phyloP scores from a whole-genome alignment of 2,113 vertebrate genomes.

The Dromaius novaehollandiae region DNA sequence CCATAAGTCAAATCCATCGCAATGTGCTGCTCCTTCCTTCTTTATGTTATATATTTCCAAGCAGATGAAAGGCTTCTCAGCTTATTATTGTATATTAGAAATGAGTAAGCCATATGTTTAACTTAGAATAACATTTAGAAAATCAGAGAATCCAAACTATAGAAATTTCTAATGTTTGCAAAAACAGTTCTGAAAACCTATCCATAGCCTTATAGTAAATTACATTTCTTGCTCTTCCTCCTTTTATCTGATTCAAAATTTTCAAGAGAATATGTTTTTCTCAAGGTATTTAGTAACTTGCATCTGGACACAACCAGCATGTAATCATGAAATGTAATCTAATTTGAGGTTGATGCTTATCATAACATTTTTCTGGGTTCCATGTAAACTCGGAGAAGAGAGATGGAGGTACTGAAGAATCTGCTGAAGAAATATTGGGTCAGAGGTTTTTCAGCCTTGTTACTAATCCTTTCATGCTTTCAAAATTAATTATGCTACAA shows the following conservation, averaged over 20 bases:
- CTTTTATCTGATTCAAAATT: not conserved
- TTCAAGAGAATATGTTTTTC: not conserved
- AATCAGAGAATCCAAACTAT: not conserved
- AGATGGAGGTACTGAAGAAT: not conserved
- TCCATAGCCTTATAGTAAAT: not conserved
- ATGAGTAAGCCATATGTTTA: not conserved
- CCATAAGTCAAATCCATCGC: not conserved
- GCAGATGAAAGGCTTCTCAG: not conserved
- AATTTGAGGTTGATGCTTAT: not conserved
- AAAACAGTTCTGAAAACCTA: not conserved
- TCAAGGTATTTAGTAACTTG: not conserved
- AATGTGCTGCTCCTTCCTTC: not conserved
- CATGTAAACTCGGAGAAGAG: not conserved
- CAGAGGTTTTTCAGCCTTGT: not conserved
- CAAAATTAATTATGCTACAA: not conserved
- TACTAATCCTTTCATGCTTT: not conserved
- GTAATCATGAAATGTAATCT: not conserved
- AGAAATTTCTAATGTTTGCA: not conserved
- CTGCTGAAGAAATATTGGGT: not conserved
- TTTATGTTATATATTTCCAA: not conserved
- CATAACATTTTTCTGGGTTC: not conserved
- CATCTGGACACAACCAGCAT: not conserved
- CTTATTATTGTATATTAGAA: not conserved
- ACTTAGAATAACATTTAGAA: not conserved
- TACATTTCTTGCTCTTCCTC: not conserved